Evolutionary conservation across 2,113 vertebrate genomes (phyloP).

Genomic region (Eretmochelys imbricata): DNA sequence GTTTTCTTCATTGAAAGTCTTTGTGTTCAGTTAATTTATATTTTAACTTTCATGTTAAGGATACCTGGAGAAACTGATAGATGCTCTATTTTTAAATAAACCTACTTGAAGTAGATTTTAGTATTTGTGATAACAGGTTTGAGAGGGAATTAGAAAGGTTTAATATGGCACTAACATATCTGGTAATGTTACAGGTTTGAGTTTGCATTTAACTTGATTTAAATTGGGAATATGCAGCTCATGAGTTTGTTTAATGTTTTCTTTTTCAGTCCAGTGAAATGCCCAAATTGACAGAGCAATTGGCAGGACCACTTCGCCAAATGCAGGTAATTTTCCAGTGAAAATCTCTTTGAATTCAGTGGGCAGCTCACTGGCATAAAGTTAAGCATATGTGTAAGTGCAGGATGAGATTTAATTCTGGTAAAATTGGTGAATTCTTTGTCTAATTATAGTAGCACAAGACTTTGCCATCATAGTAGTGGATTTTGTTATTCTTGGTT

Average conservation of each 20-base stretch:
- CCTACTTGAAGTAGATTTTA: neutral
- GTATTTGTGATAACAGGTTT: neutral
- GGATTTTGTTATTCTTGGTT: accelerated
- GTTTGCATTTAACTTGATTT: slow-evolving; percentile 33
- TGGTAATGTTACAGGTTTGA: accelerated
- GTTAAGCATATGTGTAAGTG: accelerated
- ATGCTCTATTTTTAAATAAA: neutral
- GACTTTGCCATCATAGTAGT: neutral
- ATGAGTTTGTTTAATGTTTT: neutral
- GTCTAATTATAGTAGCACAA: neutral
- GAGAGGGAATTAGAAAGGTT: neutral
- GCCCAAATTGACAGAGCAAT: slow-evolving; percentile 95
- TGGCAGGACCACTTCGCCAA: slow-evolving; percentile 94
- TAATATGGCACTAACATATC: neutral
- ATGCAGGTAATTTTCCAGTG: slow-evolving; percentile 90
- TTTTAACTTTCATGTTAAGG: neutral
- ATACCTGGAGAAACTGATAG: neutral
- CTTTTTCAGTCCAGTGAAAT: slow-evolving; percentile 92
- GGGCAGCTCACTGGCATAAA: accelerated
- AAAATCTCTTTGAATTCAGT: neutral
- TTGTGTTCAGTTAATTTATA: accelerated
- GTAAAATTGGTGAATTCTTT: neutral
- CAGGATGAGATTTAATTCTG: accelerated
- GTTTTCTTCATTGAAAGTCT: neutral
- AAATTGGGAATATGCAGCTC: neutral